A percentile compares a stretch with the other conserved stretches of the same genome.
These are phyloP conservation scores for Lutraria lutraria DNA, from an alignment of 2,888 invertebrate species.

Conservation along the genomic window DNA sequence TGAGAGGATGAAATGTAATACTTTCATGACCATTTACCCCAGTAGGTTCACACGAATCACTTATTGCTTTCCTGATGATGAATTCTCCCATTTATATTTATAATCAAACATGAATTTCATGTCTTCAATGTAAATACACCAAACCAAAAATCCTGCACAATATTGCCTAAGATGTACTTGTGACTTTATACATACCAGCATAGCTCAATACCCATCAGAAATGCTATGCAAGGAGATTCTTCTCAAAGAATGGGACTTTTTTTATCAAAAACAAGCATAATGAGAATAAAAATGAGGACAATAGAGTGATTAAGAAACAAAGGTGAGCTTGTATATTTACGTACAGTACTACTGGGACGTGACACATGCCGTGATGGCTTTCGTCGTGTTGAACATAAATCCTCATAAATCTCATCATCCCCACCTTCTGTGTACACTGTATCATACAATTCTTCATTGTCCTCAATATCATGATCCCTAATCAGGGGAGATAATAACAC, in stretches of 20 bases:
- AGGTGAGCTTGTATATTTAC: slow-evolving; percentile 9
- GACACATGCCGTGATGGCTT: background rate
- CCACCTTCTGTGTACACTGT: slow-evolving; percentile 82
- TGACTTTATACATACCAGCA: too few relatives aligned
- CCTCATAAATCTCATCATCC: slow-evolving; percentile 97
- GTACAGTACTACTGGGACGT: slow-evolving; percentile 35
- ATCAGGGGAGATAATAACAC: slow-evolving; percentile 35
- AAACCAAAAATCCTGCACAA: too few relatives aligned
- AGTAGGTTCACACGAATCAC: too few relatives aligned
- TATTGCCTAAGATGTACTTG: too few relatives aligned
- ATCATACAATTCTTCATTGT: slow-evolving; percentile 85
- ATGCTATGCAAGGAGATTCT: background rate
- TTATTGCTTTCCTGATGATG: too few relatives aligned
- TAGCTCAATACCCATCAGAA: too few relatives aligned
- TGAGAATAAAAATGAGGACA: background rate
- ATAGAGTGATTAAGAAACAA: background rate
- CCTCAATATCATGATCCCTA: slow-evolving; percentile 84
- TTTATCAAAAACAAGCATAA: background rate
- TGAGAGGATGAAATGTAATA: too few relatives aligned
- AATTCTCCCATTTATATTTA: too few relatives aligned
- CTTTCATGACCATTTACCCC: too few relatives aligned
- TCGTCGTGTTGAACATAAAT: slow-evolving; percentile 91
- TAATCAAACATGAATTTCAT: too few relatives aligned
- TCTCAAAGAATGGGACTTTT: background rate
- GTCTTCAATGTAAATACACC: too few relatives aligned